phyloP scores from a whole-genome alignment of 2,888 invertebrate species.

The Aspidiotus rigidus region DNA sequence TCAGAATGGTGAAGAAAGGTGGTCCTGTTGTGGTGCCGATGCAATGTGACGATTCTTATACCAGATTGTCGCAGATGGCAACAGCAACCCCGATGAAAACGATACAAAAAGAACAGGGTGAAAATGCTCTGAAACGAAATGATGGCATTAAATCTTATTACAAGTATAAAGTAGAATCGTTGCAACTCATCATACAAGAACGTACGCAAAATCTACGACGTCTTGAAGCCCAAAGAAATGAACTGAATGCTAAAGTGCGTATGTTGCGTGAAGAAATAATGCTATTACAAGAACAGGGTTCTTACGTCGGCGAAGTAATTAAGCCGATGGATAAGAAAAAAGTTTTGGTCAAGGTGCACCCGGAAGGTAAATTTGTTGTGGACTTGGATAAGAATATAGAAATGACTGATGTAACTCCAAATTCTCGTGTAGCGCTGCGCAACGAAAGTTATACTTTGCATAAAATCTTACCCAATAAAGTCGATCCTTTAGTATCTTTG shows the following conservation, averaged over 20 bases:
- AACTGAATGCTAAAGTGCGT: conserved; percentile 96
- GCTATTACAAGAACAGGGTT: conserved; percentile 92
- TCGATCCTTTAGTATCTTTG: conserved; percentile 94
- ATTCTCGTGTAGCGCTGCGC: conserved; percentile 91
- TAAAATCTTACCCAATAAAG: conserved; percentile 97
- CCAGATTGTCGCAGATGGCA: conserved; percentile 10
- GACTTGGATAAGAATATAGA: conserved; percentile 99
- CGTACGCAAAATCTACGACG: conserved; percentile 94
- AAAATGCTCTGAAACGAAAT: conserved; percentile 52
- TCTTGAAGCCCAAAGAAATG: conserved; percentile 95
- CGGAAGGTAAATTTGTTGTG: conserved; percentile 98
- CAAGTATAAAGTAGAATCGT: conserved; percentile 93
- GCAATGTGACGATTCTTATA: conserved; percentile 26
- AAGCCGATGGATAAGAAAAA: conserved; percentile 99
- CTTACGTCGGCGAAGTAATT: conserved; percentile 98
- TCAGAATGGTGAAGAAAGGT: conserved; percentile 27
- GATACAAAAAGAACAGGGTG: conserved; percentile 63
- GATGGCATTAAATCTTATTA: conserved; percentile 94
- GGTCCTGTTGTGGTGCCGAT: conserved; percentile 25
- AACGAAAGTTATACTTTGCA: conserved; percentile 98
- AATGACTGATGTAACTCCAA: conserved; percentile 93
- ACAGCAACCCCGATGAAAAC: conserved; percentile 16
- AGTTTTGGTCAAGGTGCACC: conserved; percentile 96
- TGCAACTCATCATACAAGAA: conserved; percentile 91
- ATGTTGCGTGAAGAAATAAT: conserved; percentile 96